Conservation (phyloP, 2,797 vertebrate species). For the Hylomyscus alleni region DNA sequence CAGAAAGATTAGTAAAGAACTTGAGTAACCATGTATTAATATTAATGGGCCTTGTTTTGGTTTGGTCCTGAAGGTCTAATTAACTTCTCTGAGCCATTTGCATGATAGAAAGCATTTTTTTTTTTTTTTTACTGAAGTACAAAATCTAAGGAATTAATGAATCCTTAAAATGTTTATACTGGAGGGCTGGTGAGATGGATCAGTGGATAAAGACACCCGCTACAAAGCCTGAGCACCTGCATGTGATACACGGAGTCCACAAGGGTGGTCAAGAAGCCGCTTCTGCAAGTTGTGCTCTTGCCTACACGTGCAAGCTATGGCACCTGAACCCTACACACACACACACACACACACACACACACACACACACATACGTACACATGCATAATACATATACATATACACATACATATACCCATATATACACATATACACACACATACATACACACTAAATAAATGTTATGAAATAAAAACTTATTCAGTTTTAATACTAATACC, state of each 20-base stretch:
- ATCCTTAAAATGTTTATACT: neutral
- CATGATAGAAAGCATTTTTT: neutral
- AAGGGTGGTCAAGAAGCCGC: neutral
- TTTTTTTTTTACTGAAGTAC: neutral
- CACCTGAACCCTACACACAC: neutral
- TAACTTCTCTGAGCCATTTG: neutral
- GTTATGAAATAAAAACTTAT: neutral
- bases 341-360: neutral
- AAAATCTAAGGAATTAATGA: conserved; percentile 11
- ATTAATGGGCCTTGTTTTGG: neutral
- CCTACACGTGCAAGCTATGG: neutral
- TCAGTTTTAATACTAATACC: conserved; percentile 21
- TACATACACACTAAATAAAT: neutral
- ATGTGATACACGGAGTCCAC: neutral
- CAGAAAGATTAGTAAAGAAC: neutral
- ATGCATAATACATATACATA: no score
- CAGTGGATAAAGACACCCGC: neutral
- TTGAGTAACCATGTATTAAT: neutral
- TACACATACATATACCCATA: no score
- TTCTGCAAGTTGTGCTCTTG: no score
- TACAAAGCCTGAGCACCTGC: neutral
- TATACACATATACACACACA: neutral
- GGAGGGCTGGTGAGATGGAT: neutral
- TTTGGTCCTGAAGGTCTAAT: conserved; percentile 26
- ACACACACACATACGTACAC: rapidly evolving